These are phyloP conservation scores for Osedax frankpressi DNA, from an alignment of 2,888 invertebrate genomes.

Conservation along the genomic window DNA sequence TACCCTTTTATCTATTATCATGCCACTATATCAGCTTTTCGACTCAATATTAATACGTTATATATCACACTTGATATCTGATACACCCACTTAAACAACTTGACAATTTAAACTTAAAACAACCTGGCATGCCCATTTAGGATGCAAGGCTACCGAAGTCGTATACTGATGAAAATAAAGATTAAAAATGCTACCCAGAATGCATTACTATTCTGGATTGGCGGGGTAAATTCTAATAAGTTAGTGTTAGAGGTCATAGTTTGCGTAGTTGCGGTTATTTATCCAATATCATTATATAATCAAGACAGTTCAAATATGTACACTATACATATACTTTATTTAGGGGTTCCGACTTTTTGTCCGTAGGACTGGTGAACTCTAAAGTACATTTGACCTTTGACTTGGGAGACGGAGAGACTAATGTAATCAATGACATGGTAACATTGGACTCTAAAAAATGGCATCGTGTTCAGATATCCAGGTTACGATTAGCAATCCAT, in stretches of 20 bases:
- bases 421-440: constrained; percentile 69
- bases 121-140: no score
- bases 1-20: no score
- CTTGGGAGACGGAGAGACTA: constrained; percentile 72
- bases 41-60: no score
- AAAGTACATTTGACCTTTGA: constrained; percentile 55
- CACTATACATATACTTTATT: not conserved
- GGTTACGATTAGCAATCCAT: no score
- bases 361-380: constrained; percentile 69
- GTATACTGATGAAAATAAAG: not conserved
- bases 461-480: constrained; percentile 64
- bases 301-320: no score
- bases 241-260: not conserved
- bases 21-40: no score
- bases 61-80: no score
- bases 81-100: no score
- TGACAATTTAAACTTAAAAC: no score
- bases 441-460: constrained; percentile 77
- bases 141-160: not conserved
- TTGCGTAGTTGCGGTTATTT: not conserved
- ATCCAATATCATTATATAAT: constrained; percentile 29
- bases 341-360: constrained; percentile 57
- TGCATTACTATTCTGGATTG: not conserved
- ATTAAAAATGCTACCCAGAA: not conserved
- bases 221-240: not conserved